Conservation (phyloP, 2,888 invertebrate species). For the Cynaeus angustus region DNA sequence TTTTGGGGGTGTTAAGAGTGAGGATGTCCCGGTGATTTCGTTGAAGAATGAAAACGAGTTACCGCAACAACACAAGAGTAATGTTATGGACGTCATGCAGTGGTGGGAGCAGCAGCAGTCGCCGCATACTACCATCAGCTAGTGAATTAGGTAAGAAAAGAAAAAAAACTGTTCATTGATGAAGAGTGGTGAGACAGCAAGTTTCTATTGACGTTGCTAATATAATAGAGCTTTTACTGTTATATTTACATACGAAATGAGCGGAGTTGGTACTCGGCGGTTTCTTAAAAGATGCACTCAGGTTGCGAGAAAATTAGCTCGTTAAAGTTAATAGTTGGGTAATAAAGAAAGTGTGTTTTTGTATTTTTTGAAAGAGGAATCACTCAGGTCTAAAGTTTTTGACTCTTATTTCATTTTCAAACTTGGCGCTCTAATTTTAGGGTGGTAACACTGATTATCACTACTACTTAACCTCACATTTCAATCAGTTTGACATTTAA, state of each 20-base stretch:
- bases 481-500: too few species aligned
- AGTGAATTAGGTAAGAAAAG: conserved; percentile 34
- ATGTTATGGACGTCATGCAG: conserved; percentile 74
- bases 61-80: conserved; percentile 70
- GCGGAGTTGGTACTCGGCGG: background rate
- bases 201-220: conserved; percentile 8
- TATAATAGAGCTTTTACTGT: background rate
- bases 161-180: conserved; percentile 5
- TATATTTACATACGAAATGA: background rate
- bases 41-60: conserved; percentile 66
- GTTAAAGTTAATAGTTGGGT: too few species aligned
- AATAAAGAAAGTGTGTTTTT: too few species aligned
- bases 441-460: too few species aligned
- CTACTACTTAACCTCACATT: too few species aligned
- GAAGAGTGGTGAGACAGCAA: conserved; percentile 5
- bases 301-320: too few species aligned
- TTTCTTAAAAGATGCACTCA: background rate
- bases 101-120: conserved; percentile 73
- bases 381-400: too few species aligned
- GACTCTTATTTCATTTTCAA: too few species aligned
- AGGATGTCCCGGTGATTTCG: conserved; percentile 65
- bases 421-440: too few species aligned
- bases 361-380: too few species aligned
- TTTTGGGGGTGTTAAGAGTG: conserved; percentile 53
- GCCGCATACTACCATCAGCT: conserved; percentile 41